Evolutionary conservation across 2,113 vertebrate genomes (phyloP), one percentile per base, ranked within the genome.

Genomic region (Takifugu flavidus): DNA sequence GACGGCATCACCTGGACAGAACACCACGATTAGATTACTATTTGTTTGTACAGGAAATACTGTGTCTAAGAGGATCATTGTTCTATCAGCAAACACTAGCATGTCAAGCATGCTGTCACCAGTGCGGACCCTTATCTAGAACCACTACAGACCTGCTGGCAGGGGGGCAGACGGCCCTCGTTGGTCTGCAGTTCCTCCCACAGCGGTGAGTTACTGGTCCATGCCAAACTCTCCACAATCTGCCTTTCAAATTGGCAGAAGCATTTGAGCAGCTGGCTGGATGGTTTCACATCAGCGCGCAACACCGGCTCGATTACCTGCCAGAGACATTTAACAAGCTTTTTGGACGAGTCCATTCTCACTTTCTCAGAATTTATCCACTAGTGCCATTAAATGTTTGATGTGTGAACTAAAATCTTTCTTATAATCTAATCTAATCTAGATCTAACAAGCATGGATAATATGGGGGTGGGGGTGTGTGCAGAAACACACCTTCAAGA

Each of bases 291-390:
- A 63, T 92, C 92, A 44, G 91, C 88, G 83, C 92, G 86, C 42
- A 94, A 86, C 65, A 95, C 85, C 20, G 91, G 86, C 80, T 93
- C 93, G 25, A 96, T 94, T 31, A 95, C 91, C 94, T 96, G 80
- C 3, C 26, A 46, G 13, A 49, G 29, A 31, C 29, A 31, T 31
- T 31, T 31, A 31, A 31, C 2, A 20, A 31, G 29, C 29, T 31
- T 31, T 31, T 4, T 31, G 29, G 29, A 31, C 7, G 7, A 31
- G 5, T 31, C 29, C 29, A 31, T 6, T 31, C 5, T 31, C 5
- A 20, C 20, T 31, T 31, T 31, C 29, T 31, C 29, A 6, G 29
- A 29, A 29, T 29, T 29, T 29, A 29, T 29, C 29, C 29, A 29
- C 29, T 29, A 4, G 29, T 29, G 29, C 29, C 3, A 29, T 29